phyloP scores from a whole-genome alignment of 2,797 vertebrate species.

The Limosa lapponica region DNA sequence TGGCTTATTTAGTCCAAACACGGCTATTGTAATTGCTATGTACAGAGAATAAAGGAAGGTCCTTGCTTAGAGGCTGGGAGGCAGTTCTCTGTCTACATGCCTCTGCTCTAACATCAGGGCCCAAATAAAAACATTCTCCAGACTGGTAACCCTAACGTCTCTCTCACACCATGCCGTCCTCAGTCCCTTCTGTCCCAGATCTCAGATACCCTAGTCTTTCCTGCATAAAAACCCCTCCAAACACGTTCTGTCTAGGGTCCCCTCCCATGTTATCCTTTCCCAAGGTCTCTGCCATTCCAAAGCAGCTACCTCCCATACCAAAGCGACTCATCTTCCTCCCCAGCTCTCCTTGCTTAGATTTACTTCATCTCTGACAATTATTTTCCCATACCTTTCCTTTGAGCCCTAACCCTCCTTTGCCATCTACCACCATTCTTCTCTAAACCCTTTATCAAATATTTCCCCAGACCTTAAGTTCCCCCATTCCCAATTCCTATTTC shows the following conservation, averaged over 20 bases:
- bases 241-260: accelerated
- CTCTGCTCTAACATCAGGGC: background rate
- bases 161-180: background rate
- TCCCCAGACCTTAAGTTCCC: background rate
- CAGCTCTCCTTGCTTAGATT: background rate
- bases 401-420: background rate
- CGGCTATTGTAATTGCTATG: background rate
- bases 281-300: background rate
- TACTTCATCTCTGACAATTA: background rate
- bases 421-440: background rate
- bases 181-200: background rate
- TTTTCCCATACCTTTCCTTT: background rate
- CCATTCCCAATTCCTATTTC: background rate
- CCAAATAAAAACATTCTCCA: background rate
- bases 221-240: background rate
- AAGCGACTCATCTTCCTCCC: background rate
- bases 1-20: background rate
- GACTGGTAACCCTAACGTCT: background rate
- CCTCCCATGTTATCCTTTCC: background rate
- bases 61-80: background rate
- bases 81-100: background rate
- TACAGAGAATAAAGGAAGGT: background rate
- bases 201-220: background rate
- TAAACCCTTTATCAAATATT: background rate
- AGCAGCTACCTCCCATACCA: background rate